These are phyloP conservation scores for Choristoneura rosaceana DNA, from an alignment of 2,888 invertebrate genomes.

Conservation along the genomic window DNA sequence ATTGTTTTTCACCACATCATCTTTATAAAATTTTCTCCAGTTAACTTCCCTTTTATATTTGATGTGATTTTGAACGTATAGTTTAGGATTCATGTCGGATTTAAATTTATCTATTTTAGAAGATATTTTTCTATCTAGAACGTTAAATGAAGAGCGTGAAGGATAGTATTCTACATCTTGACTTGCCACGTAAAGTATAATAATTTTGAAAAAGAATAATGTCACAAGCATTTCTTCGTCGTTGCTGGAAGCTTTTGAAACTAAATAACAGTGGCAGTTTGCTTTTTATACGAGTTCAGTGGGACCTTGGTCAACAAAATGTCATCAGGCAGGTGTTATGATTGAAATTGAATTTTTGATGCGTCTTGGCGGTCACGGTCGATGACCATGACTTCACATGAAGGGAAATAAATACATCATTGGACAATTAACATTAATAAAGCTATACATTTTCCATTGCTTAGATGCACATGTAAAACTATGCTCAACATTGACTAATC, in stretches of 20 bases:
- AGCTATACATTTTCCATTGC: background rate
- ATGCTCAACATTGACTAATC: background rate
- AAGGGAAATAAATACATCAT: slow-evolving; percentile 37
- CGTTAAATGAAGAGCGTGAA: slow-evolving; percentile 52
- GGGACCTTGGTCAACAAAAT: slow-evolving; percentile 66
- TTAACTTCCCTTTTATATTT: slow-evolving; percentile 30
- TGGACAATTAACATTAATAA: background rate
- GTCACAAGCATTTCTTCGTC: slow-evolving; percentile 39
- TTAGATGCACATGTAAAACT: background rate
- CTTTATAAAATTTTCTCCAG: slow-evolving; percentile 46
- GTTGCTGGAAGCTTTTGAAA: slow-evolving; percentile 15
- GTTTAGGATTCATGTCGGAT: background rate
- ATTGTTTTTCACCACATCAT: slow-evolving; percentile 6
- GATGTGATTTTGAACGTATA: background rate
- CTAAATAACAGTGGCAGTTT: slow-evolving; percentile 30
- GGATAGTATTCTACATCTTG: slow-evolving; percentile 70
- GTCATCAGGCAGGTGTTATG: slow-evolving; percentile 76
- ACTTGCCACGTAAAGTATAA: slow-evolving; percentile 43
- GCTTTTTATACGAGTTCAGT: slow-evolving; percentile 64
- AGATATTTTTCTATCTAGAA: background rate
- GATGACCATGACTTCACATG: slow-evolving; percentile 55
- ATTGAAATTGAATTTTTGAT: slow-evolving; percentile 82
- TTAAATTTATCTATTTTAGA: background rate
- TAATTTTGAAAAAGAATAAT: slow-evolving; percentile 35
- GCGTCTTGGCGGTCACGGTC: slow-evolving; percentile 59